Percentiles rank a stretch among this genome's conserved stretches.
phyloP scores from a whole-genome alignment of 2,888 invertebrate species.

The Reticulitermes lucifugus region DNA sequence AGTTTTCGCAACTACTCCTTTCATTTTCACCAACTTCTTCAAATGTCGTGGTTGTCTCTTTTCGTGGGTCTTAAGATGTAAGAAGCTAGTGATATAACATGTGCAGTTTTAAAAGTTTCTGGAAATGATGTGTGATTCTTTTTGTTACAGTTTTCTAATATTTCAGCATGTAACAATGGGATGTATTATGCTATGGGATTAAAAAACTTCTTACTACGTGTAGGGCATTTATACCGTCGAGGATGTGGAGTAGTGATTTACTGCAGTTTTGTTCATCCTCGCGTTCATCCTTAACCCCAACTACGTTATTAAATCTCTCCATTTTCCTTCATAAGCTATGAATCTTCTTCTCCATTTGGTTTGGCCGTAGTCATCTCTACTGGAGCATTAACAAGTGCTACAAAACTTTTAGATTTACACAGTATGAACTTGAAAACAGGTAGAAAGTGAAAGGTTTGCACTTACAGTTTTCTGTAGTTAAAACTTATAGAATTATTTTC shows the following conservation, averaged over 20 bases:
- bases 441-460: background rate
- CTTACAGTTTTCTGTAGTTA: background rate
- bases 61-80: too few relatives aligned
- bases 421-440: slow-evolving; percentile 17
- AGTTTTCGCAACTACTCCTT: too few relatives aligned
- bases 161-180: background rate
- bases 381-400: slow-evolving; percentile 23
- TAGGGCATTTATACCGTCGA: too few relatives aligned
- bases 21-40: too few relatives aligned
- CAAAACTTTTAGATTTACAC: slow-evolving; percentile 11
- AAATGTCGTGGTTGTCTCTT: too few relatives aligned
- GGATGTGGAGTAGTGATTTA: slow-evolving; percentile 1
- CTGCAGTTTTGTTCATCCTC: slow-evolving; percentile 23
- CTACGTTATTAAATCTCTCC: slow-evolving; percentile 23
- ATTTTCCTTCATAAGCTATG: slow-evolving; percentile 30
- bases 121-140: too few relatives aligned
- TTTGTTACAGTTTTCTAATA: background rate
- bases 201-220: background rate
- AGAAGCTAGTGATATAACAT: too few relatives aligned
- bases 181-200: background rate
- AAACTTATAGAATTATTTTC: too few relatives aligned
- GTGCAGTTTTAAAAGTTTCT: too few relatives aligned
- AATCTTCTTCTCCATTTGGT: background rate
- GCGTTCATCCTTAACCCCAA: slow-evolving; percentile 1
- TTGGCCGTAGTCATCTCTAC: background rate